Conservation (phyloP, 2,113 vertebrate species). For the Pangasianodon gigas region DNA sequence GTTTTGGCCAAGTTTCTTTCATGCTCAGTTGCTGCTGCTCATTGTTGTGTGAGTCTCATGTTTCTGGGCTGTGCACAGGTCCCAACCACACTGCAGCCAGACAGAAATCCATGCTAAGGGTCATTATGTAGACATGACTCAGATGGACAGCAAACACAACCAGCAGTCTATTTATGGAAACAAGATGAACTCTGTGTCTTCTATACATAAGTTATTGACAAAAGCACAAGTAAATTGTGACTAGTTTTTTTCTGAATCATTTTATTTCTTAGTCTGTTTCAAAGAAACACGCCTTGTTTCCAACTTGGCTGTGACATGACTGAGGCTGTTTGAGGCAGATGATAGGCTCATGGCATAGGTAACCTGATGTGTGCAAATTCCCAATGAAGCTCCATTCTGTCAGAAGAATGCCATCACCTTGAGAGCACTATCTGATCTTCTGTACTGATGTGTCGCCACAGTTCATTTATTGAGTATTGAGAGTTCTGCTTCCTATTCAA, state of each 20-base stretch:
- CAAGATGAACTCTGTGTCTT: neutral
- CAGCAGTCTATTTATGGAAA: slow-evolving; percentile 44
- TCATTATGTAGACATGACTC: slow-evolving; percentile 36
- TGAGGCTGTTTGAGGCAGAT: neutral
- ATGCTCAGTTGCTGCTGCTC: neutral
- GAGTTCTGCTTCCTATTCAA: neutral
- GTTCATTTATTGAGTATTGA: neutral
- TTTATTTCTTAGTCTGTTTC: neutral
- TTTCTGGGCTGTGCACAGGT: slow-evolving; percentile 25
- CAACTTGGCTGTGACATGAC: neutral
- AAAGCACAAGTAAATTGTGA: neutral
- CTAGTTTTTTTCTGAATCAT: neutral
- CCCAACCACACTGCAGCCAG: neutral
- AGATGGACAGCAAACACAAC: slow-evolving; percentile 22
- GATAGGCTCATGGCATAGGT: too few species aligned
- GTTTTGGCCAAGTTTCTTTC: neutral
- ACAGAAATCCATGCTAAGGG: slow-evolving; percentile 47
- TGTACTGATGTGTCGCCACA: neutral
- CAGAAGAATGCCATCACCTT: neutral
- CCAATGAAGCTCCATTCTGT: neutral
- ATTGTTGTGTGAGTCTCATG: slow-evolving; percentile 22
- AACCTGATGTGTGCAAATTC: neutral
- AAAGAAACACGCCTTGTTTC: neutral
- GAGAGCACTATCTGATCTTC: neutral
- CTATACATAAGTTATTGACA: neutral